Conservation (phyloP, 2,113 vertebrate genomes). For the Apus apus region DNA sequence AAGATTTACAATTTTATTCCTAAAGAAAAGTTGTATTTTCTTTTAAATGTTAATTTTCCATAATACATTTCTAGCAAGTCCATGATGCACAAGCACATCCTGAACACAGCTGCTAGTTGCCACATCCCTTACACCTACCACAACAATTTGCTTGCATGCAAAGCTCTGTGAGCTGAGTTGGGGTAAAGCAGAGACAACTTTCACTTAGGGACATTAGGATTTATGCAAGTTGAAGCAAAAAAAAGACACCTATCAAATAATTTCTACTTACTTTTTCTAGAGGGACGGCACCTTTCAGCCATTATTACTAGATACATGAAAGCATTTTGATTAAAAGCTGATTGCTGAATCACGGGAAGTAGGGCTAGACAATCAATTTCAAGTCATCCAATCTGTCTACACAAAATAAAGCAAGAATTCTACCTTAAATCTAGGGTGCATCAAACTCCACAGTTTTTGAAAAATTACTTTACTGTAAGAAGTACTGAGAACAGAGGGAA, state of each 20-base stretch:
- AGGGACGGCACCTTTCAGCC: not conserved
- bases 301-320: not conserved
- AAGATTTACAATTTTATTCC: not conserved
- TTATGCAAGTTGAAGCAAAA: not conserved
- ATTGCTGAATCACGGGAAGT: not conserved
- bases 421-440: not conserved
- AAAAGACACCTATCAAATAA: not conserved
- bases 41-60: not conserved
- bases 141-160: not conserved
- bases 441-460: not conserved
- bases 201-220: not conserved
- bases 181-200: not conserved
- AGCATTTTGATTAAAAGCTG: slow-evolving; percentile 9
- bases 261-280: not conserved
- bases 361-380: not conserved
- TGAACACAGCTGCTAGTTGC: not conserved
- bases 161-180: not conserved
- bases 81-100: not conserved
- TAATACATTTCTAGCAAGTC: not conserved
- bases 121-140: not conserved
- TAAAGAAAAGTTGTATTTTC: not conserved
- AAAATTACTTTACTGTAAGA: not conserved
- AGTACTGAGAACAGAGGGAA: not conserved
- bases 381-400: not conserved
- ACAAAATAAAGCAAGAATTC: not conserved